Evolutionary conservation across 1,140 invertebrate species (phyloP), one percentile per base, ranked within the genome.

Genomic region (Trachelipus rathkii): DNA sequence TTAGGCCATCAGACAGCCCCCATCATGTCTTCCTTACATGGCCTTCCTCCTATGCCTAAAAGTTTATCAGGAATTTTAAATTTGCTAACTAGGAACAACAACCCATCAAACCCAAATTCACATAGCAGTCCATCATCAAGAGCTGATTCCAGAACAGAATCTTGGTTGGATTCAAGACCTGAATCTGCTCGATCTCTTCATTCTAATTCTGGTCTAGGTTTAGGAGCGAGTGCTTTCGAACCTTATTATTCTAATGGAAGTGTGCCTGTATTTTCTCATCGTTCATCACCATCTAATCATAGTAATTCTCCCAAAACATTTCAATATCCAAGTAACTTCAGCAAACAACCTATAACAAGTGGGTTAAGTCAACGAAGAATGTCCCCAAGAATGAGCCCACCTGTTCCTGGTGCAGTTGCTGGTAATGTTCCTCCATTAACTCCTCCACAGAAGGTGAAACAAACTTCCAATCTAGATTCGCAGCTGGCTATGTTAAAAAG

Each of bases 401-500:
- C 78, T 33, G 78, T 79, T 19, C 78, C 78, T 60, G 78, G 78
- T 9, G 76, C 78, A 33, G 76, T 79, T 11, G 73, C 78, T 66
- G 78, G 78, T 11, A 73, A 73, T 23, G 76, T 71, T 23, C 78
- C 74, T 4, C 53, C 74, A 67, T 24, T 79, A 23, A 82, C 74
- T 66, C 78, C 77, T 33, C 74, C 75, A 15, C 78, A 78, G 68
- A 60, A 60, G 19, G 11, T 60, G 50, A 60, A 19, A 8, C 72
- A 78, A 66, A 70, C 77, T 0, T 82, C 79, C 44, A 81, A 78
- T 11, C 69, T 84, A 15, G 83, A 84, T 79, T 81, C 81, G 6
- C 83, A 84, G 67, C 75, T 84, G 46, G 83, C 83, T 66, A 75
- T 82, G 23, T 73, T 84, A 8, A 79, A 83, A 43, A 83, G 82